A percentile compares a stretch with the other conserved stretches of the same genome.
These are phyloP conservation scores for Scatophagus argus DNA, from an alignment of 2,113 vertebrate species.

Conservation along the genomic window DNA sequence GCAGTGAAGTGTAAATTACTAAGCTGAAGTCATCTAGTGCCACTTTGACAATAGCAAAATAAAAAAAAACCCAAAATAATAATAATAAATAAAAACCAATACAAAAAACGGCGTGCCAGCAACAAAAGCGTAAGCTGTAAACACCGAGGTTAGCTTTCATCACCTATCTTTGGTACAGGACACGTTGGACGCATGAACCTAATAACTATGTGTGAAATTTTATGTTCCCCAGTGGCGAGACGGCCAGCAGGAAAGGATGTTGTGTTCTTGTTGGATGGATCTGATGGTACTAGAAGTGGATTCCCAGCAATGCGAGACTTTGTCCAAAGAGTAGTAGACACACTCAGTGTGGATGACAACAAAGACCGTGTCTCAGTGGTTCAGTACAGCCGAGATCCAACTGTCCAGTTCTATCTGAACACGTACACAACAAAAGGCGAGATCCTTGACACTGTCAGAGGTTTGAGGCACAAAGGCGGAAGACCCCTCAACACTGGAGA, in stretches of 20 bases:
- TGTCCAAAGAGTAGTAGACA: conserved; percentile 63
- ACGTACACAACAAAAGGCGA: conserved; percentile 26
- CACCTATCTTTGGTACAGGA: rapidly evolving
- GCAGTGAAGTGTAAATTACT: neutral
- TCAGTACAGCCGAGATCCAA: conserved; percentile 64
- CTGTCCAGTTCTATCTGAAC: conserved; percentile 60
- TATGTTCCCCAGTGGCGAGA: conserved; percentile 33
- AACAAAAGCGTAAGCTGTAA: neutral
- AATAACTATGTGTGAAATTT: conserved; percentile 10
- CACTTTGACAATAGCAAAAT: neutral
- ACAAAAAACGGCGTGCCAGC: no score
- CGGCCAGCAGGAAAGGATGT: conserved; percentile 43
- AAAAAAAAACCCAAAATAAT: no score
- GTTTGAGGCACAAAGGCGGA: conserved; percentile 47
- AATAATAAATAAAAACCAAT: no score
- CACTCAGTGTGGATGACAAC: conserved; percentile 61
- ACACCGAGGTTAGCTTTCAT: neutral
- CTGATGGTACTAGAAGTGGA: conserved; percentile 45
- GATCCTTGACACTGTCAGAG: conserved; percentile 29
- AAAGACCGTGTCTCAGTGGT: conserved; percentile 64
- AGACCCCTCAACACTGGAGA: conserved; percentile 83
- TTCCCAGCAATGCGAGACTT: conserved; percentile 55
- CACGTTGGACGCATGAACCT: neutral
- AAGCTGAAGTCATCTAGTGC: neutral
- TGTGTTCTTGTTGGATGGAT: conserved; percentile 80